phyloP scores from a whole-genome alignment of 2,797 vertebrate species.

The Trichosurus vulpecula region DNA sequence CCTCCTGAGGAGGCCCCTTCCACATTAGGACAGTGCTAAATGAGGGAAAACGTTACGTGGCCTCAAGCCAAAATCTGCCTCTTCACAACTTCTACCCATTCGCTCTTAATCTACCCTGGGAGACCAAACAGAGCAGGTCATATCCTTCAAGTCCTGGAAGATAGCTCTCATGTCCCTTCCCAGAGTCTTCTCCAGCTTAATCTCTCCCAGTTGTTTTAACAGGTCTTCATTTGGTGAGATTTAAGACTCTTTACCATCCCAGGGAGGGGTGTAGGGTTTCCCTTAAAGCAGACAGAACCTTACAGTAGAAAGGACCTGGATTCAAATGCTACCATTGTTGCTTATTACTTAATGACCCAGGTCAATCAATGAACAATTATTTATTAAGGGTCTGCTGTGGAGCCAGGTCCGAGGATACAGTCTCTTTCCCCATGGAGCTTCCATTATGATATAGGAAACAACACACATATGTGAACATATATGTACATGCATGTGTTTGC shows the following conservation, averaged over 20 bases:
- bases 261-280: neutral
- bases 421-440: neutral
- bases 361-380: neutral
- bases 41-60: neutral
- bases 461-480: neutral
- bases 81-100: neutral
- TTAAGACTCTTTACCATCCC: neutral
- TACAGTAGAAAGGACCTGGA: neutral
- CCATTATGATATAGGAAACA: neutral
- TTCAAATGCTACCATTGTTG: neutral
- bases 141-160: neutral
- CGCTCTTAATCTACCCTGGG: neutral
- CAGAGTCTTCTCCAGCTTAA: neutral
- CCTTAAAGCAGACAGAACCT: neutral
- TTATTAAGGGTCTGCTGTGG: neutral
- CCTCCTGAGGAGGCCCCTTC: neutral
- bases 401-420: neutral
- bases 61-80: neutral
- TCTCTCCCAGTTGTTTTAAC: neutral
- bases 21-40: neutral
- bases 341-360: neutral
- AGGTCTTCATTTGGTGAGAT: neutral
- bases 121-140: neutral
- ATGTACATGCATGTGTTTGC: too few relatives aligned
- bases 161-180: neutral